Base-by-base conservation (phyloP, 2,888 invertebrate genomes). In the Adelphocoris suturalis region DNA sequence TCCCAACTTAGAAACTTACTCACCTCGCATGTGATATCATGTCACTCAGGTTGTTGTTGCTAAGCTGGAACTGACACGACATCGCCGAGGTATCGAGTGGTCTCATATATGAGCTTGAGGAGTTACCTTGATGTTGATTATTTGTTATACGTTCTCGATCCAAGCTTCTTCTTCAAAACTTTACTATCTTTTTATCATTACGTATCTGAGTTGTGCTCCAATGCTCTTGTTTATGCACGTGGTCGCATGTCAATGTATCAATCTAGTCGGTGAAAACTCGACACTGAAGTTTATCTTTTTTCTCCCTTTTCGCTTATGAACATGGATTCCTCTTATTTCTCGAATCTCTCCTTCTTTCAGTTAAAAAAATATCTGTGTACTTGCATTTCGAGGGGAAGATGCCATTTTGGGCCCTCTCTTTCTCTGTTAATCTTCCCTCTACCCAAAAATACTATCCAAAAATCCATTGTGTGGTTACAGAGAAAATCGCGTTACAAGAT, bases 381-480 rank as follows among this genome's bases (percentile, higher is more conserved):
- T 68, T 68, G 68, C 68, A 68, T 68, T 68, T 23, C 68, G 68
- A 68, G 68, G 19, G 23, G 68, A n/a, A n/a, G 68, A 68, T 19
- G 68, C 23, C 11, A 23, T 68, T 68, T 68, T 68, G 19, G 68
- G 68, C 68, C 27, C 68, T 48, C 52, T 48, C 52, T 48, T 52
- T 19, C 48, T 3, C 46, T 19, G 47, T 7, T 19, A 14, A 47
- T 19, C 47, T 48, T 48, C 23, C 81, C 80, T 23, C 37, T 80
- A 27, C 80, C 28, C 14, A 5, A 52, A 16, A 52, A 16, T 52
- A 19, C n/a, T 19, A 68, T 68, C 68, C 82, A 27, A 19, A 81
- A 82, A 52, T 55, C 52, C 82, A 23, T 86, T 86, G 23, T 86
- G 76, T 86, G 86, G 86, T 86, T 86, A 23, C 86, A 86, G 86